These are phyloP conservation scores for Neogale vison DNA, from an alignment of 2,113 vertebrate species.

Conservation along the genomic window DNA sequence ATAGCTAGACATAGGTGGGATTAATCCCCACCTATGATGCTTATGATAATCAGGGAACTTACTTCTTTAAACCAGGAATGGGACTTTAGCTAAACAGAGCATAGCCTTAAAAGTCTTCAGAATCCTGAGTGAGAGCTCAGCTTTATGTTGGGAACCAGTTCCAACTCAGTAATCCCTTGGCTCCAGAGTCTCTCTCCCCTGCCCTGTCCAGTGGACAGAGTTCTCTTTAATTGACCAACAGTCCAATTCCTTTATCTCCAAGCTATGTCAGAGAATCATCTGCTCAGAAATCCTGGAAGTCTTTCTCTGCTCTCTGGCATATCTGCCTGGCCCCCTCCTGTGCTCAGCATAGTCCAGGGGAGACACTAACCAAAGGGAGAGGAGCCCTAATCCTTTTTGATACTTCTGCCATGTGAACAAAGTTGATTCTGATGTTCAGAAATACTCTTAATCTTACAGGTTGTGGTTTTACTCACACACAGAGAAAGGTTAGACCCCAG, in stretches of 20 bases:
- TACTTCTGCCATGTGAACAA: background rate
- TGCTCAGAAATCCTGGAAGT: background rate
- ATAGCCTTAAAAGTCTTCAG: slow-evolving; percentile 8
- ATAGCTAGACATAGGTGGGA: background rate
- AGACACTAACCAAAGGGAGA: background rate
- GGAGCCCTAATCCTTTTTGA: background rate
- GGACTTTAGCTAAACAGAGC: background rate
- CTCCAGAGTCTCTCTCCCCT: background rate
- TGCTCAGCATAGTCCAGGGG: background rate
- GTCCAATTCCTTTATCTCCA: slow-evolving; percentile 36
- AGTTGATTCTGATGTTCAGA: slow-evolving; percentile 33
- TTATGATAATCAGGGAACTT: background rate
- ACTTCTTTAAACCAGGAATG: slow-evolving; percentile 1
- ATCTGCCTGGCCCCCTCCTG: background rate
- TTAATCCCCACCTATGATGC: slow-evolving; percentile 11
- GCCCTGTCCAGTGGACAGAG: background rate
- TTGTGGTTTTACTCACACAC: background rate
- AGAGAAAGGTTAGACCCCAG: background rate
- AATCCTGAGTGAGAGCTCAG: background rate
- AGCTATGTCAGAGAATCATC: background rate
- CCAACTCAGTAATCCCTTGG: background rate
- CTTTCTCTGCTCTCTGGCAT: background rate
- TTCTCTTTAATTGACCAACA: background rate
- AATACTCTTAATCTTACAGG: background rate
- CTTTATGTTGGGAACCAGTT: background rate